Evolutionary conservation across 2,113 vertebrate genomes (phyloP).

Genomic region (Cheirogaleus medius): DNA sequence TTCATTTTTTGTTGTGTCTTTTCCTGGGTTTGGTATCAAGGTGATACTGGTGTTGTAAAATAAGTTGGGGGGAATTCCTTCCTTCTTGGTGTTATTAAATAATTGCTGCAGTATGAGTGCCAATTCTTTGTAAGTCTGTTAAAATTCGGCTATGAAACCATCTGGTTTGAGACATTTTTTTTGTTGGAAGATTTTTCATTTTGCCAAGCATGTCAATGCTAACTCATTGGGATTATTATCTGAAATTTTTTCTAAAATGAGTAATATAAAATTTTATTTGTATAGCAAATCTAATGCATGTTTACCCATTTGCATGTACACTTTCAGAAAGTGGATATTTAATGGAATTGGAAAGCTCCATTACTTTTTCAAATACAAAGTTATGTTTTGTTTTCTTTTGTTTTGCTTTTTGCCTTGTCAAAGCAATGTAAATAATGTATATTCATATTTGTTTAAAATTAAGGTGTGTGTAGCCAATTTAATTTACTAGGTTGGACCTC

Average conservation of each 20-base stretch:
- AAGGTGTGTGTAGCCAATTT: not conserved
- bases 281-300: not conserved
- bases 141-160: too few relatives aligned
- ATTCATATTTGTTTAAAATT: not conserved
- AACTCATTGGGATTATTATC: not conserved
- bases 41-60: too few relatives aligned
- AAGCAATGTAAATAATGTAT: not conserved
- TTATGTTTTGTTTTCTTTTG: not conserved
- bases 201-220: not conserved
- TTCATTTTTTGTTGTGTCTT: too few relatives aligned
- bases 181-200: not conserved
- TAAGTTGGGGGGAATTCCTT: too few relatives aligned
- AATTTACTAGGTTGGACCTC: not conserved
- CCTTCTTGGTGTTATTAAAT: too few relatives aligned
- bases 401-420: not conserved
- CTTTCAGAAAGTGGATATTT: not conserved
- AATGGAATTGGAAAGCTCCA: not conserved
- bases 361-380: not conserved
- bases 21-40: too few relatives aligned
- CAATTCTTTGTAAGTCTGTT: too few relatives aligned
- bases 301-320: not conserved
- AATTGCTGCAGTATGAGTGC: too few relatives aligned
- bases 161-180: too few relatives aligned
- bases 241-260: not conserved
- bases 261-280: not conserved